Conservation (phyloP, 2,113 vertebrate genomes). For the Paramisgurnus dabryanus region DNA sequence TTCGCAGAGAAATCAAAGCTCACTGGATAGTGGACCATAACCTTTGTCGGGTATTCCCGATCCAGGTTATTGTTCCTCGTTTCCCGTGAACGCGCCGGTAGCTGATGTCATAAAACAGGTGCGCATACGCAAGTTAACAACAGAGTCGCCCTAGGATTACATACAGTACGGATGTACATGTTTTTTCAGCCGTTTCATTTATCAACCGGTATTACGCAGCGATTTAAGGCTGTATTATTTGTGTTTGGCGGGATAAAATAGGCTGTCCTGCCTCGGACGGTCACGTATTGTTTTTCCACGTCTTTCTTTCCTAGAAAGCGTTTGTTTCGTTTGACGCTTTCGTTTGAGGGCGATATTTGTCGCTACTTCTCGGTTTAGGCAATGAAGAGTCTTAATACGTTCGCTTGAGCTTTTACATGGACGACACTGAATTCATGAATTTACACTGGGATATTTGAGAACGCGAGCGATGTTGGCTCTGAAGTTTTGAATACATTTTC, state of each 20-base stretch:
- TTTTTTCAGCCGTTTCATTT: conserved; percentile 6
- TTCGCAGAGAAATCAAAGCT: conserved; percentile 13
- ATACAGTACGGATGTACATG: background rate
- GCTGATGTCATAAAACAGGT: conserved; percentile 72
- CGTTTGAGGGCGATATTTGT: background rate
- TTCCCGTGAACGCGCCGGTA: conserved; percentile 61
- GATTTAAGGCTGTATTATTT: conserved; percentile 5
- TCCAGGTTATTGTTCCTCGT: conserved; percentile 66
- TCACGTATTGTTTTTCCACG: background rate
- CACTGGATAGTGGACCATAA: conserved; percentile 5
- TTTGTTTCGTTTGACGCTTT: background rate
- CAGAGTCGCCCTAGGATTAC: conserved; percentile 38
- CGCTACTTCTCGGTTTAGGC: conserved; percentile 1
- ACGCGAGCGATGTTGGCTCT: background rate
- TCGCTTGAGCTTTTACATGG: background rate
- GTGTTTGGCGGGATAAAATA: background rate
- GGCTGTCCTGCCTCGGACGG: conserved; percentile 1
- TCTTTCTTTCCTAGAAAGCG: conserved; percentile 9
- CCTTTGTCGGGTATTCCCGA: conserved; percentile 34
- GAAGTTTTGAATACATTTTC: conserved; percentile 26
- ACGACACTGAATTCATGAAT: background rate
- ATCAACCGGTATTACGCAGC: conserved; percentile 2
- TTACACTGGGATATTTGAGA: conserved; percentile 1
- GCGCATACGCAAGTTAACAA: conserved; percentile 50
- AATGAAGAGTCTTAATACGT: background rate